Evolutionary conservation across 2,113 vertebrate species (phyloP).

Genomic region (Sapajus apella): DNA sequence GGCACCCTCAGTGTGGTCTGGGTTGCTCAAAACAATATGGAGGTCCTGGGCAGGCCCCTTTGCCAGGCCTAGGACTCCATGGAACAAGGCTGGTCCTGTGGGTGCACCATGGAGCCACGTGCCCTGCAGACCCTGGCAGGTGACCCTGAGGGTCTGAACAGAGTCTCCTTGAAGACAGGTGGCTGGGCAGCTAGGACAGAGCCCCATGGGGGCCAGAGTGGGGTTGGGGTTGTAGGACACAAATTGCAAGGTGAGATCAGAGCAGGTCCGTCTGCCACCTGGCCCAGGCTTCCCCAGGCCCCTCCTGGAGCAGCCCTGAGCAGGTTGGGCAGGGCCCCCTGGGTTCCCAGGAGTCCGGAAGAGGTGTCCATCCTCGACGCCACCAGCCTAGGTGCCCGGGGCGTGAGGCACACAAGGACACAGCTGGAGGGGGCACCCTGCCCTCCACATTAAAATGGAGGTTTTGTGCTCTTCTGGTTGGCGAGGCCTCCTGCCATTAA

Average conservation of each 20-base stretch:
- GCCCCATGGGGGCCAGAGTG: rapidly evolving
- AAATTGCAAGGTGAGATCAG: too few species aligned
- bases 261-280: not conserved
- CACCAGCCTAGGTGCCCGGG: not conserved
- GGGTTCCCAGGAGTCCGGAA: not conserved
- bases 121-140: not conserved
- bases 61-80: not conserved
- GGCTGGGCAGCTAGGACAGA: not conserved
- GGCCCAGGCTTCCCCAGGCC: not conserved
- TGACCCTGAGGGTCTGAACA: not conserved
- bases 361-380: not conserved
- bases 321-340: not conserved
- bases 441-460: not conserved
- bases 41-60: not conserved
- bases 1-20: not conserved
- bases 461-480: not conserved
- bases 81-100: rapidly evolving
- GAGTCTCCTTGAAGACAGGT: not conserved
- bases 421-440: not conserved
- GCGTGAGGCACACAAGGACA: not conserved
- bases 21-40: not conserved
- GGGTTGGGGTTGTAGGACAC: not conserved
- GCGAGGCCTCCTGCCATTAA: not conserved
- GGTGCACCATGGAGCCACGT: not conserved
- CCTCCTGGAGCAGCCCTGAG: not conserved